phyloP scores from a whole-genome alignment of 92 coral and sea anemone species.

The Anthopleura xanthogrammica region DNA sequence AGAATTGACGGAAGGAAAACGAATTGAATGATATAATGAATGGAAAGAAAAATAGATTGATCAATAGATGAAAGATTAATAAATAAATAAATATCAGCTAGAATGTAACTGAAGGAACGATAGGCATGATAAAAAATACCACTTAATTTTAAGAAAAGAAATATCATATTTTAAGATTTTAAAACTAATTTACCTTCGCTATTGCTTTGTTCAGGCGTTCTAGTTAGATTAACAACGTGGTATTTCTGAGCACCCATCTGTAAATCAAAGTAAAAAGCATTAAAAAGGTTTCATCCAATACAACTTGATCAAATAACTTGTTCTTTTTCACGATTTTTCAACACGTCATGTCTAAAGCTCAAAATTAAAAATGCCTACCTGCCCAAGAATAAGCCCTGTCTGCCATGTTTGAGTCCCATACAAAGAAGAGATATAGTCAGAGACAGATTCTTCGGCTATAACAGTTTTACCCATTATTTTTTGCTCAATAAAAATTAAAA shows the following conservation, averaged over 20 bases:
- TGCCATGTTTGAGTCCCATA: constrained; percentile 85
- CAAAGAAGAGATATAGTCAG: constrained; percentile 68
- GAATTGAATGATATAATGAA: not conserved
- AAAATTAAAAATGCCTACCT: constrained; percentile 44
- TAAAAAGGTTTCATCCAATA: not conserved
- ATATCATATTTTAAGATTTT: no score
- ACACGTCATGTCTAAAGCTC: not conserved
- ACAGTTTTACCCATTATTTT: constrained; percentile 82
- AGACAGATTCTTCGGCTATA: constrained; percentile 72
- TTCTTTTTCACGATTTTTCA: not conserved
- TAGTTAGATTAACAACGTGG: constrained; percentile 72
- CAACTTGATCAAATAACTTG: not conserved
- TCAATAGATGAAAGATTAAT: not conserved
- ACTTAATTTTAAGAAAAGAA: no score
- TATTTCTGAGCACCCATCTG: constrained; percentile 76
- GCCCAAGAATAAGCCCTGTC: constrained; percentile 82
- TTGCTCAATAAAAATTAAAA: not conserved
- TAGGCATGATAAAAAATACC: not conserved
- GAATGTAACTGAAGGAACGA: not conserved
- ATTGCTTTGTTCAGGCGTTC: constrained; percentile 74
- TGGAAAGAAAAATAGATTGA: not conserved
- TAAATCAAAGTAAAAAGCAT: not conserved
- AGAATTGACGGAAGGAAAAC: not conserved
- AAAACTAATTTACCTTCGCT: constrained; percentile 15
- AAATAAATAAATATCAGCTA: not conserved